Evolutionary conservation across 2,113 vertebrate species (phyloP), one percentile per base, ranked within the genome.

Genomic region (Egretta garzetta): DNA sequence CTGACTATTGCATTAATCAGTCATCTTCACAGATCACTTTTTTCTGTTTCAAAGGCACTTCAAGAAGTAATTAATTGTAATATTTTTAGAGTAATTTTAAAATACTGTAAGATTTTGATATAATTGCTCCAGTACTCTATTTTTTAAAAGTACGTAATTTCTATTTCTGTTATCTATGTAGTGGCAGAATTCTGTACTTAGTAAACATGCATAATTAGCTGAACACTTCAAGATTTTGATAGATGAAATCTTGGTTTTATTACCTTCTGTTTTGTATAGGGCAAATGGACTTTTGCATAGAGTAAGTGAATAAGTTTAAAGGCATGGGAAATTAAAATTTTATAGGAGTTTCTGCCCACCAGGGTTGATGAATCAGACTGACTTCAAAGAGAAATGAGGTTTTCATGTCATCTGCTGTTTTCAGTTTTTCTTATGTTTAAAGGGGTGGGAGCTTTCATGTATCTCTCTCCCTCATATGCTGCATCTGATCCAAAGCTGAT

Each of bases 331-430:
- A 95, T 96, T 75, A 92, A 96, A 81, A 62, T 95, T 96, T 93
- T 87, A 91, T 95, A 55, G 59, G 28, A 50, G 12, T 84, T 85
- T 93, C 73, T 94, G 87, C 80, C 89, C 88, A 93, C 88, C 84
- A 89, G 86, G 58, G 68, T 63, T 91, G 88, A 95, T 96, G 93
- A 95, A 96, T 97, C 88, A 95, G 79, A 56, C 52, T 39, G 63
- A 83, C 86, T 95, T 96, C 90, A 96, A 96, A 97, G 90, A 72
- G 52, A 80, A 86, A 88, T 49, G 30, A 68, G 43, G 53, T 88
- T 93, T 96, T 96, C 67, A 71, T 92, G 80, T 96, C 47, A 93
- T 96, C 72, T 81, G 39, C 86, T 91, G n/a, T 87, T 94, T 94
- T 81, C 76, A 75, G 73, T 41, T 93, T 94, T 84, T 58, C 71